These are phyloP conservation scores for Phrynocephalus guinanensis DNA, from an alignment of 2,797 vertebrate species.

Conservation along the genomic window DNA sequence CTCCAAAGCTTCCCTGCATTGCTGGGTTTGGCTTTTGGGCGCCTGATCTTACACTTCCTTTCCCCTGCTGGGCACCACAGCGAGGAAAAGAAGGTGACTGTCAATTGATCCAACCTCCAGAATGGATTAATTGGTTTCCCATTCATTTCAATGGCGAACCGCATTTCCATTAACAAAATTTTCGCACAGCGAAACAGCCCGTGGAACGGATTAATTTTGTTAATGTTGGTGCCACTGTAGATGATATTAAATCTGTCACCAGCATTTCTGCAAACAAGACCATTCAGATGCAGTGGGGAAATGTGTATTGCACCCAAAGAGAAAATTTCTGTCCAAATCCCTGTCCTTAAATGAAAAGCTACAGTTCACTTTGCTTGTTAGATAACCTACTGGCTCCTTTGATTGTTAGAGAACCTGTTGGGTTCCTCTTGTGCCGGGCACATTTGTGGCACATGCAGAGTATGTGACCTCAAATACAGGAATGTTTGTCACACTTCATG, in stretches of 20 bases:
- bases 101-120: no score
- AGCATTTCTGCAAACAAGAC: neutral
- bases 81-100: no score
- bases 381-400: neutral
- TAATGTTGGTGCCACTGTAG: neutral
- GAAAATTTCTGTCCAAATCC: neutral
- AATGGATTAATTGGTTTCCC: no score
- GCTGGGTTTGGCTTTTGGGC: no score
- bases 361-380: neutral
- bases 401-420: neutral
- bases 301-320: neutral
- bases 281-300: neutral
- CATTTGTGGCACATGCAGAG: neutral
- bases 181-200: neutral
- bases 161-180: no score
- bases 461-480: neutral
- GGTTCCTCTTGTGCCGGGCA: neutral
- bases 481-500: neutral
- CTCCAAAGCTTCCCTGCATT: no score
- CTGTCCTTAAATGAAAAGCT: neutral
- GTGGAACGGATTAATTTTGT: neutral
- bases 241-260: neutral
- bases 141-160: no score
- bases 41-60: no score
- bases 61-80: no score